A percentile compares a stretch with the other conserved stretches of the same genome.
Evolutionary conservation across 2,113 vertebrate genomes (phyloP).

Genomic region (Eretmochelys imbricata): DNA sequence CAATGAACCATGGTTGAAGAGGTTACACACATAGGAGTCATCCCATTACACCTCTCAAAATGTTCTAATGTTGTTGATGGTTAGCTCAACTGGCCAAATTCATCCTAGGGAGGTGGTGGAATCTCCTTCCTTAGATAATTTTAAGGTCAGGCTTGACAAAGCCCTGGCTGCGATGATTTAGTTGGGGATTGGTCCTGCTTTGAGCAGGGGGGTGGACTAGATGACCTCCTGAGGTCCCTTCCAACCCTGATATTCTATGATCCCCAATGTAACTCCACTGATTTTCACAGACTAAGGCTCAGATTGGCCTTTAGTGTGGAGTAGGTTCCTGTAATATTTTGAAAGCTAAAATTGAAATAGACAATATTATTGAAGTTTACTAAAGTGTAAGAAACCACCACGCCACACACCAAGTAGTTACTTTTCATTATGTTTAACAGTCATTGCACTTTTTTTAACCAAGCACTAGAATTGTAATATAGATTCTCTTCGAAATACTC

Average conservation of each 20-base stretch:
- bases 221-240: too few species aligned
- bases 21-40: rapidly evolving
- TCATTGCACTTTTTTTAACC: constrained; percentile 40
- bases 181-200: too few species aligned
- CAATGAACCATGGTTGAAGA: neutral
- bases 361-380: constrained; percentile 35
- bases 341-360: constrained; percentile 45
- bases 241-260: too few species aligned
- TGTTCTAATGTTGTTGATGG: neutral
- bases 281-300: constrained; percentile 5
- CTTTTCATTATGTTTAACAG: constrained; percentile 51
- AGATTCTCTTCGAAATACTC: constrained; percentile 31
- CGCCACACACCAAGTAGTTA: constrained; percentile 5
- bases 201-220: too few species aligned
- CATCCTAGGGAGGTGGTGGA: neutral
- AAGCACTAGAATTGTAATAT: neutral
- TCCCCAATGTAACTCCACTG: neutral
- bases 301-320: neutral
- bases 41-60: neutral
- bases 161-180: too few species aligned
- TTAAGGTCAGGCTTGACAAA: too few species aligned
- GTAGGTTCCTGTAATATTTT: neutral
- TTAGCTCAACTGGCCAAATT: neutral
- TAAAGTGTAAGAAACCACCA: constrained; percentile 52
- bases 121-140: too few species aligned